A percentile compares a stretch with the other conserved stretches of the same genome.
These are phyloP conservation scores for Cyprinus carpio DNA, from an alignment of 2,113 vertebrate species.

Conservation along the genomic window DNA sequence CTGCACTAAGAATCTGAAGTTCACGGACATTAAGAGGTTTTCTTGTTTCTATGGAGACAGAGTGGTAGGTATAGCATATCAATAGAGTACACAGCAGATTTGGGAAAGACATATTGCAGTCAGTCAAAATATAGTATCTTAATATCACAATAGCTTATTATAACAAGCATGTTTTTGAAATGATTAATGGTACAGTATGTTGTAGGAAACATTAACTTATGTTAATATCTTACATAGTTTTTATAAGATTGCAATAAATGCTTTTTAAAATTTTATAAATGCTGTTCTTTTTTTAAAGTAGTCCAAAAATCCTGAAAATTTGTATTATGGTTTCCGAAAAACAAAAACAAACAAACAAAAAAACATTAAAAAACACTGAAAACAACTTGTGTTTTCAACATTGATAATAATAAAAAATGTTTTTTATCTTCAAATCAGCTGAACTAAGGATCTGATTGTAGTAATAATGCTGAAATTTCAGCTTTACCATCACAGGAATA, in stretches of 20 bases:
- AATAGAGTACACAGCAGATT: background rate
- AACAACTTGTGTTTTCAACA: background rate
- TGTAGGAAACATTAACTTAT: background rate
- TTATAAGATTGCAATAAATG: too few species aligned
- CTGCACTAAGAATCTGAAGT: background rate
- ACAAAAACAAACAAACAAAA: too few species aligned
- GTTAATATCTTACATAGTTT: background rate
- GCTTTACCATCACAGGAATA: background rate
- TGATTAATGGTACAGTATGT: background rate
- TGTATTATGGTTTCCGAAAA: background rate
- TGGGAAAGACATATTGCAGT: background rate
- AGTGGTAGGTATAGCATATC: background rate
- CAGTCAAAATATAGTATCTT: background rate
- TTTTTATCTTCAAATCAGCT: background rate
- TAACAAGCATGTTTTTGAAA: background rate
- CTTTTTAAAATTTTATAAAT: background rate
- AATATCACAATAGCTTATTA: background rate
- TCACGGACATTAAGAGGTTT: constrained; percentile 7
- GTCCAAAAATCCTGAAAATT: background rate
- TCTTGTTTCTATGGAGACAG: constrained; percentile 48
- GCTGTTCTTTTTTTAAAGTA: background rate
- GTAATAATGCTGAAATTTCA: background rate
- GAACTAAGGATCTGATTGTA: background rate
- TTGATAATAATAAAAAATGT: background rate
- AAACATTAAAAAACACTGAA: too few species aligned